Evolutionary conservation across 2,888 invertebrate species (phyloP).

Genomic region (Lobophora halterata): DNA sequence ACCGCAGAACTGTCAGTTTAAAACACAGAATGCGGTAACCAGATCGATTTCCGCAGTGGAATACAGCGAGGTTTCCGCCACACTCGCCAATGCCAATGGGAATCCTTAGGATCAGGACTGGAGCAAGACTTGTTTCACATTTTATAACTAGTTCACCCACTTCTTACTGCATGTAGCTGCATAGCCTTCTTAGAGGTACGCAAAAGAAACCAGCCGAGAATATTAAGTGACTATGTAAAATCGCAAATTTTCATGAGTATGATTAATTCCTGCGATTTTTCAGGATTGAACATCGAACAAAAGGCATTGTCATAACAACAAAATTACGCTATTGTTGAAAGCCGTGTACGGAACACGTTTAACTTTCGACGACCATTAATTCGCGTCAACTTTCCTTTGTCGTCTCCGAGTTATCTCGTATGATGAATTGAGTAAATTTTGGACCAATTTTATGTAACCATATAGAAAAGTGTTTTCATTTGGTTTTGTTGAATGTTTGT

Average conservation of each 20-base stretch:
- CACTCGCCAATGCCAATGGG: conserved; percentile 2
- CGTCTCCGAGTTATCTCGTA: conserved; percentile 26
- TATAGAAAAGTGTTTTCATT: conserved; percentile 46
- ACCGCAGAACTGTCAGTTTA: conserved; percentile 14
- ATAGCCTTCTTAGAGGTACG: too few relatives aligned
- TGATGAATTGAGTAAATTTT: conserved; percentile 52
- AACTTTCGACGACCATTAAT: conserved; percentile 25
- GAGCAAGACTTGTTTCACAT: not conserved
- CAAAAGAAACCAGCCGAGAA: too few relatives aligned
- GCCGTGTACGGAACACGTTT: conserved; percentile 9
- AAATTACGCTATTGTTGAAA: not conserved
- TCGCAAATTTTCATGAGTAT: not conserved
- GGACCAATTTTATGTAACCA: conserved; percentile 77
- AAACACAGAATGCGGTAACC: conserved; percentile 19
- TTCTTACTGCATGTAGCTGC: too few relatives aligned
- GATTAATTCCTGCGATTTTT: conserved; percentile 9
- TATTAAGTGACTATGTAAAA: too few relatives aligned
- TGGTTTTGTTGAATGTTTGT: conserved; percentile 26
- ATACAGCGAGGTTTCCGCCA: conserved; percentile 3
- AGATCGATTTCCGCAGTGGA: conserved; percentile 22
- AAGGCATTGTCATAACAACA: conserved; percentile 17
- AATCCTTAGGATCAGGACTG: conserved; percentile 5
- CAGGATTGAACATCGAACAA: conserved; percentile 16
- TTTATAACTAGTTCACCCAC: not conserved
- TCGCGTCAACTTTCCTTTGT: conserved; percentile 31